Base-by-base conservation (phyloP, 1,140 invertebrate genomes). In the Lysiphlebus fabarum region DNA sequence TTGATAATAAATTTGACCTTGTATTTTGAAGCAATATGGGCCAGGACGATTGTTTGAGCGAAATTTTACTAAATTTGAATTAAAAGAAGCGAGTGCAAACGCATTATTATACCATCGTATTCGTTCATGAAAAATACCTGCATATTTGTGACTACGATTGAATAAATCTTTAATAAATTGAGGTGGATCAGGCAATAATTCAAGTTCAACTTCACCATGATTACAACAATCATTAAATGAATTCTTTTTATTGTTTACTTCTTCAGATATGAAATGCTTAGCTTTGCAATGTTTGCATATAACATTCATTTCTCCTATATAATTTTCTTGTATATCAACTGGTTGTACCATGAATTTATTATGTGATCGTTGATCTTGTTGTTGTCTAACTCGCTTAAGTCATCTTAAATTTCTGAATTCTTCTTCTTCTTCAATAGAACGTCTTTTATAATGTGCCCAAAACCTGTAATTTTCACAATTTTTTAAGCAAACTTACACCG, bases 141-240 rank as follows among this genome's bases (percentile, higher is more conserved):
- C 56, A 56, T 51, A 37, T 50, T 38, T 7, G 45, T 63, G 58
- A 53, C 53, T 45, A 10, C 44, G 10, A 34, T 60, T 38, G 26
- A 63, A 57, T 44, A 63, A 48, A 36, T 38, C 10, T 38, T 44
- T 40, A 10, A 63, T 17, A 37, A 49, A 33, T 8, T 14, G n/a
- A 10, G 62, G 62, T 34, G 51, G 14, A 11, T 59, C 26, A 33
- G 58, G 58, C 41, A 56, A 47, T 41, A 7, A 7, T 42, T 63
- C 62, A 12, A 63, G 58, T 47, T 2, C 9, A 34, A 63, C 62
- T 48, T 51, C 44, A n/a, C 62, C 58, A 48, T 63, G 53, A 43
- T 53, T 63, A 49, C 58, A 60, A 43, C 62, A 63, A 60, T 63
- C 62, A 14, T 59, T 59, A 41, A 59, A 63, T 6, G 55, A 63